Conservation (phyloP, 2,888 invertebrate genomes). For the Acronicta alni region DNA sequence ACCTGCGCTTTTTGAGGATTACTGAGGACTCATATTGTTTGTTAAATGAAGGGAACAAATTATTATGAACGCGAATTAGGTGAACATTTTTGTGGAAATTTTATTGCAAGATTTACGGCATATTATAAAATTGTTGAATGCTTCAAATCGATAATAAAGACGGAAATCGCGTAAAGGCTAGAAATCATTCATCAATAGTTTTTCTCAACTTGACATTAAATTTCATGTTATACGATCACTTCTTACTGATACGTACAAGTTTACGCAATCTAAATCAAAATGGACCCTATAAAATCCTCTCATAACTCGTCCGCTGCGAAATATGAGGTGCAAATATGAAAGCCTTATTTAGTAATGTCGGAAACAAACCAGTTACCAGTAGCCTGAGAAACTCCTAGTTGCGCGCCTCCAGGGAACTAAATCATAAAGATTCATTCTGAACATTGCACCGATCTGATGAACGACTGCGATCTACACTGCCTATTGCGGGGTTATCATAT, state of each 20-base stretch:
- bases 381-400: constrained; percentile 83
- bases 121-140: not conserved
- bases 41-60: constrained; percentile 27
- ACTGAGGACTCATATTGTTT: constrained; percentile 53
- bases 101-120: not conserved
- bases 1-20: constrained; percentile 68
- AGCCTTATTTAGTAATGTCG: constrained; percentile 82
- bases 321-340: constrained; percentile 82
- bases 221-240: constrained; percentile 44
- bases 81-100: constrained; percentile 2
- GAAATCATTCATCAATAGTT: constrained; percentile 31
- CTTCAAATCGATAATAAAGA: constrained; percentile 11
- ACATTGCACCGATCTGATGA: constrained; percentile 76
- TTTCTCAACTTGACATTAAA: constrained; percentile 39
- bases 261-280: constrained; percentile 69
- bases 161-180: constrained; percentile 17
- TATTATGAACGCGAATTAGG: constrained; percentile 17
- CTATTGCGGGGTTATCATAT: constrained; percentile 62
- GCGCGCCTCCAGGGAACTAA: constrained; percentile 74
- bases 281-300: constrained; percentile 63
- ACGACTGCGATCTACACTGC: constrained; percentile 69
- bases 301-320: constrained; percentile 66
- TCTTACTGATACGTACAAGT: constrained; percentile 41
- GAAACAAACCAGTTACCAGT: constrained; percentile 81
- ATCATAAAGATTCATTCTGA: constrained; percentile 83